Percentiles rank a stretch among this genome's conserved stretches.
These are phyloP conservation scores for Adela reaumurella DNA, from an alignment of 2,888 invertebrate genomes.

Conservation along the genomic window DNA sequence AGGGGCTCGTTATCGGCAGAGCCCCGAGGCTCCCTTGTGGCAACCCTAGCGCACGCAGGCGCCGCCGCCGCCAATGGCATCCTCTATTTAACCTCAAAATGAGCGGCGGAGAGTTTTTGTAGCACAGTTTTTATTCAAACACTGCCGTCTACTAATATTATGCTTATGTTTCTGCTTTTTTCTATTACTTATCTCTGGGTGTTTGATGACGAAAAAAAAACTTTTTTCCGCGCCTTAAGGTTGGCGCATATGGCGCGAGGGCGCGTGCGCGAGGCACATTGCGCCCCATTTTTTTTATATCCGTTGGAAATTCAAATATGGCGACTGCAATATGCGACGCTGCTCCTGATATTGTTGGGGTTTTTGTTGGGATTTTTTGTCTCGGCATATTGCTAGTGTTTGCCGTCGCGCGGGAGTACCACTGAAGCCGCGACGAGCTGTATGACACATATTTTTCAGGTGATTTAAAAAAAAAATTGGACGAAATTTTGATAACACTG, in stretches of 20 bases:
- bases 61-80: slow-evolving; percentile 25
- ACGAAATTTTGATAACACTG: no score
- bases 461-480: no score
- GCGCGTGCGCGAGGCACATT: slow-evolving; percentile 49
- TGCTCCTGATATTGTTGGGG: slow-evolving; percentile 28
- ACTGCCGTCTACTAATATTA: slow-evolving; percentile 43
- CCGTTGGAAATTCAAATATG: slow-evolving; percentile 48
- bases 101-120: slow-evolving; percentile 31
- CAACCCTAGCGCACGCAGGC: slow-evolving; percentile 16
- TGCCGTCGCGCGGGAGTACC: not conserved
- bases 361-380: slow-evolving; percentile 27
- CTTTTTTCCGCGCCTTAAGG: slow-evolving; percentile 24
- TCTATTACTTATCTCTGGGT: slow-evolving; percentile 36
- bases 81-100: slow-evolving; percentile 44
- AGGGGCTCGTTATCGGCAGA: no score
- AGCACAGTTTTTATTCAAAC: slow-evolving; percentile 31
- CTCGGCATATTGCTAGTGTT: slow-evolving; percentile 5
- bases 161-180: slow-evolving; percentile 51
- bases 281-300: slow-evolving; percentile 50
- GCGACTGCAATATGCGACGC: slow-evolving; percentile 33
- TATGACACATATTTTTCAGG: no score
- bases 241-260: slow-evolving; percentile 30
- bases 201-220: slow-evolving; percentile 40
- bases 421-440: no score
- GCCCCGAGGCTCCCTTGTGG: not conserved